Evolutionary conservation across 2,888 invertebrate genomes (phyloP).

Genomic region (Gymnosoma rotundatum): DNA sequence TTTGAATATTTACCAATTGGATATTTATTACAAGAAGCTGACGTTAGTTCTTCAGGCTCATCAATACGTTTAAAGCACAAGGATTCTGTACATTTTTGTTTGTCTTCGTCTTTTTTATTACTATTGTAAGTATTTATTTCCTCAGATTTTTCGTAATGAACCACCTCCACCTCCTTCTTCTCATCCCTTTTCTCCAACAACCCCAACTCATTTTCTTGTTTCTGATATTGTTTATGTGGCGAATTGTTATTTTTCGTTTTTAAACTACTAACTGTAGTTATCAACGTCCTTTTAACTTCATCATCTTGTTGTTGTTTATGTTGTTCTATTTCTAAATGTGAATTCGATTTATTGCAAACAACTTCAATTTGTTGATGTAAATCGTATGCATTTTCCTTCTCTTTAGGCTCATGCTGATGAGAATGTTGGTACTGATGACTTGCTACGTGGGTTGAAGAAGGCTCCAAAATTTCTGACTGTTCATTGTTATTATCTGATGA

Average conservation of each 20-base stretch:
- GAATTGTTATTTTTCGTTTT: constrained; percentile 24
- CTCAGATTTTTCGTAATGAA: not conserved
- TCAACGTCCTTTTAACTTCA: constrained; percentile 10
- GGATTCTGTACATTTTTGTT: constrained; percentile 23
- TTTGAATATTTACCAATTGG: constrained; percentile 46
- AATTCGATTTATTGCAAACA: constrained; percentile 62
- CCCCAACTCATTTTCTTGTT: not conserved
- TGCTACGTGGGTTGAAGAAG: constrained; percentile 14
- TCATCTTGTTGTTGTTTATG: constrained; percentile 27
- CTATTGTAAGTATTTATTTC: constrained; percentile 33
- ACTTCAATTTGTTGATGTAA: constrained; percentile 61
- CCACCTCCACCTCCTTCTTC: not conserved
- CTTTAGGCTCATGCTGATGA: constrained; percentile 22
- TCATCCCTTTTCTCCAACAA: not conserved
- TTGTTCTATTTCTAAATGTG: constrained; percentile 33
- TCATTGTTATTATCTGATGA: constrained; percentile 21
- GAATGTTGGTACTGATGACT: constrained; percentile 4
- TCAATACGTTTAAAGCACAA: not conserved
- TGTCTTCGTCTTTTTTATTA: constrained; percentile 4
- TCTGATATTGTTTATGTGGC: constrained; percentile 25
- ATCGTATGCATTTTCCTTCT: constrained; percentile 50
- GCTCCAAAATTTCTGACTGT: constrained; percentile 6
- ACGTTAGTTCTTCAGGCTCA: constrained; percentile 7
- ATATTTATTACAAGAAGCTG: constrained; percentile 25
- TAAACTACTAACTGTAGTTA: constrained; percentile 6